phyloP scores from a whole-genome alignment of 2,888 invertebrate genomes.

The Acronicta psi region DNA sequence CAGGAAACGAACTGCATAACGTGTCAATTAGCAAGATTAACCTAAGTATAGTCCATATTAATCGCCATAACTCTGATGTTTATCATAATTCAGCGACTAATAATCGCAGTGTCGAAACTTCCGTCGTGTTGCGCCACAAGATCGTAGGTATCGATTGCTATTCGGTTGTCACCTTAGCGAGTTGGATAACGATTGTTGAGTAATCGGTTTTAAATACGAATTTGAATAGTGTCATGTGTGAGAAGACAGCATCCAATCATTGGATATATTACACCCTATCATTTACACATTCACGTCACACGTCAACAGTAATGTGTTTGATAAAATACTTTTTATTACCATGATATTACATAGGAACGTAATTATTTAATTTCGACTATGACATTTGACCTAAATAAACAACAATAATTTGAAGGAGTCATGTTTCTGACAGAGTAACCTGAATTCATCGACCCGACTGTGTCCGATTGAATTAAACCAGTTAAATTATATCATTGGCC shows the following conservation, averaged over 20 bases:
- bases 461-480: constrained; percentile 85
- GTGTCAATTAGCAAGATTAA: constrained; percentile 62
- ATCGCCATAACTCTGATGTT: constrained; percentile 74
- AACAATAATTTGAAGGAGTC: constrained; percentile 63
- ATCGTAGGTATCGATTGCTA: constrained; percentile 73
- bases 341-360: constrained; percentile 16
- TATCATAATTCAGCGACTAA: constrained; percentile 75
- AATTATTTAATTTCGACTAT: constrained; percentile 46
- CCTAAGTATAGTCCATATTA: constrained; percentile 59
- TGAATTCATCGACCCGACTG: constrained; percentile 81
- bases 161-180: constrained; percentile 78
- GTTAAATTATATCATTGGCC: constrained; percentile 86
- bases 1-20: constrained; percentile 58
- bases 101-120: constrained; percentile 79
- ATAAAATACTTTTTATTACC: constrained; percentile 29
- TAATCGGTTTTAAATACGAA: constrained; percentile 67
- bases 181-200: constrained; percentile 82
- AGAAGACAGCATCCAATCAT: constrained; percentile 64
- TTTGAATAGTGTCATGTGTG: constrained; percentile 54
- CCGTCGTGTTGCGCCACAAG: constrained; percentile 78
- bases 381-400: constrained; percentile 69
- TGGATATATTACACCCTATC: constrained; percentile 43
- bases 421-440: constrained; percentile 76
- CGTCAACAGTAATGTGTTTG: constrained; percentile 34
- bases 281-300: constrained; percentile 2